phyloP scores from a whole-genome alignment of 1,140 invertebrate species.

The Hycleus phaleratus region DNA sequence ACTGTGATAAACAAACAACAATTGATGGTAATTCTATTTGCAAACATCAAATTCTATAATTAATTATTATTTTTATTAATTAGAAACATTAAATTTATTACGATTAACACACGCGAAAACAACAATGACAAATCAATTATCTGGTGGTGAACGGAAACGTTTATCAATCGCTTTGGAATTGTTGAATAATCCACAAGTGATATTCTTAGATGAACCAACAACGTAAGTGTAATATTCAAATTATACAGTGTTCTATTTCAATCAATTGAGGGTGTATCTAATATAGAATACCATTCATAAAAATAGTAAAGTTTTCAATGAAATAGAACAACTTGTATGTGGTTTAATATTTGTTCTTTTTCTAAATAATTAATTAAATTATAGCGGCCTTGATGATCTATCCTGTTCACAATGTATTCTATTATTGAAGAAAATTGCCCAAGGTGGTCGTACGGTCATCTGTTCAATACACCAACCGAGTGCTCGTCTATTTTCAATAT shows the following conservation, averaged over 20 bases:
- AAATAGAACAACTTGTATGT: no score
- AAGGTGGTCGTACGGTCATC: slow-evolving; percentile 75
- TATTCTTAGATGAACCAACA: slow-evolving; percentile 77
- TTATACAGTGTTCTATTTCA: neutral
- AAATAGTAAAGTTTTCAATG: no score
- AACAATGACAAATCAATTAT: slow-evolving; percentile 66
- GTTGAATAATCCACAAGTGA: slow-evolving; percentile 89
- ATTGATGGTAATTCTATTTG: slow-evolving; percentile 48
- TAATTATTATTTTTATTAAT: slow-evolving; percentile 17
- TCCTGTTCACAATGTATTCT: slow-evolving; percentile 68
- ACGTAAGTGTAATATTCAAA: slow-evolving; percentile 49
- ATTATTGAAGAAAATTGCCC: slow-evolving; percentile 67
- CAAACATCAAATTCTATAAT: neutral
- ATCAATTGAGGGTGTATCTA: neutral
- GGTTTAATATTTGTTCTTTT: no score
- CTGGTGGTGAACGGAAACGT: slow-evolving; percentile 87
- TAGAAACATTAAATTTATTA: slow-evolving; percentile 60
- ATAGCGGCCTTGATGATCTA: slow-evolving; percentile 67
- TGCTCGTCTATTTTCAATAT: slow-evolving; percentile 65
- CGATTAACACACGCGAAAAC: slow-evolving; percentile 54
- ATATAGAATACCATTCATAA: no score
- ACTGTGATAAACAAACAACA: slow-evolving; percentile 57
- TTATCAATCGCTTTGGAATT: slow-evolving; percentile 88
- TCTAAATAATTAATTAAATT: slow-evolving; percentile 10
- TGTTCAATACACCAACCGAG: slow-evolving; percentile 91